Percentiles rank a stretch among this genome's conserved stretches.
Evolutionary conservation across 2,797 vertebrate genomes (phyloP).

Genomic region (Hozukius guyotensis): DNA sequence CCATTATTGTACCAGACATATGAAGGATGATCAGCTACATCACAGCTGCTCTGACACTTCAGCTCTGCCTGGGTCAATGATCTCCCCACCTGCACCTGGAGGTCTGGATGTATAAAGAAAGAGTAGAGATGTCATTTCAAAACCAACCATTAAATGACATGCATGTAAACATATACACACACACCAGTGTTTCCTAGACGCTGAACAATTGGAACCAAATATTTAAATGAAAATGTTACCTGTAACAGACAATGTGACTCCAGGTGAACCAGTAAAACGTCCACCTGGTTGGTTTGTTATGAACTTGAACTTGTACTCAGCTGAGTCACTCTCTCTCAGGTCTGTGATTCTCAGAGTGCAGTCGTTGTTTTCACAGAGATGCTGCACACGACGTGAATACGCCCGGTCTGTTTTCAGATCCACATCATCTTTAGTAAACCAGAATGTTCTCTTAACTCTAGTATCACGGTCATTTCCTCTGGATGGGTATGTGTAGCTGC

Average conservation of each 20-base stretch:
- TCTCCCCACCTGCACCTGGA: background rate
- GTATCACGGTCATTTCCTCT: background rate
- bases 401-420: background rate
- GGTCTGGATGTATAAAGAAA: background rate
- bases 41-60: conserved; percentile 28
- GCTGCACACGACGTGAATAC: background rate
- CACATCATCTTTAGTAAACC: background rate
- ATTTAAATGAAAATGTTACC: background rate
- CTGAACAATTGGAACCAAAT: background rate
- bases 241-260: conserved; percentile 35
- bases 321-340: conserved; percentile 19
- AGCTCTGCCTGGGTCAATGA: fast-evolving
- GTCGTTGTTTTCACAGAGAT: fast-evolving
- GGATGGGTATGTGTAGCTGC: background rate
- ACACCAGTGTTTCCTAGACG: background rate
- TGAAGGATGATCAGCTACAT: background rate
- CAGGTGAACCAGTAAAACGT: background rate
- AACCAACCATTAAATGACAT: background rate
- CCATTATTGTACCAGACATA: conserved; percentile 40
- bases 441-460: background rate
- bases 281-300: fast-evolving
- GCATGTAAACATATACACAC: too few species aligned
- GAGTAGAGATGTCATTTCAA: background rate
- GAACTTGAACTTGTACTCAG: conserved; percentile 11
- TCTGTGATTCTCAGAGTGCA: conserved; percentile 10